A percentile compares a stretch with the other conserved stretches of the same genome.
phyloP scores from a whole-genome alignment of 2,797 vertebrate species.

The Oreochromis mossambicus region DNA sequence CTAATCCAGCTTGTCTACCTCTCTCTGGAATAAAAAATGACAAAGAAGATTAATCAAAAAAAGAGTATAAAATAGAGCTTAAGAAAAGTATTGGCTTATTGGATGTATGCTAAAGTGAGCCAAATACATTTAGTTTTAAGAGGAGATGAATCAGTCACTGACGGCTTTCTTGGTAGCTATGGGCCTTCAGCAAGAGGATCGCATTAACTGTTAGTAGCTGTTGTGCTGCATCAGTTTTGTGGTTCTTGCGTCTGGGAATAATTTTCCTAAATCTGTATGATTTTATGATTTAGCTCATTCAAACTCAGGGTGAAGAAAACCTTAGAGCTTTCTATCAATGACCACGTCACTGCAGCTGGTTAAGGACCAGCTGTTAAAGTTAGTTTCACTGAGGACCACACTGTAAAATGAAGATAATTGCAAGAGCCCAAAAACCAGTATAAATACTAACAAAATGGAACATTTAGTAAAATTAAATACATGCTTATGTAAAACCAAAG shows the following conservation, averaged over 20 bases:
- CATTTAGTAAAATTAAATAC: neutral
- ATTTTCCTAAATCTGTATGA: neutral
- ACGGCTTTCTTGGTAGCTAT: neutral
- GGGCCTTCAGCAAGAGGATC: neutral
- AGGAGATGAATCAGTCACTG: neutral
- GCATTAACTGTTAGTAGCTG: neutral
- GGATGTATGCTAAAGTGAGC: neutral
- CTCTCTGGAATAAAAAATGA: neutral
- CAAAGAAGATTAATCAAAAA: neutral
- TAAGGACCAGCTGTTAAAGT: neutral
- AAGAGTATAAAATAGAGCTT: neutral
- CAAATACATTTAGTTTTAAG: neutral
- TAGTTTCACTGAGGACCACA: neutral
- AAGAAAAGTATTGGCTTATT: neutral
- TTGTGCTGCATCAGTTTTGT: neutral
- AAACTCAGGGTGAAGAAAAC: neutral
- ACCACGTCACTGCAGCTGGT: neutral
- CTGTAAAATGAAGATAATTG: neutral
- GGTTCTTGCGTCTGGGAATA: neutral
- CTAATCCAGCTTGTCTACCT: neutral
- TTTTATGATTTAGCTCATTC: neutral
- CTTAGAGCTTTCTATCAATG: neutral
- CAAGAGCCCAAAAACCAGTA: neutral
- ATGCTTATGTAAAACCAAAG: neutral
- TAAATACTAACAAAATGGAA: neutral